phyloP scores from a whole-genome alignment of 2,888 invertebrate genomes.

The Arctia plantaginis region DNA sequence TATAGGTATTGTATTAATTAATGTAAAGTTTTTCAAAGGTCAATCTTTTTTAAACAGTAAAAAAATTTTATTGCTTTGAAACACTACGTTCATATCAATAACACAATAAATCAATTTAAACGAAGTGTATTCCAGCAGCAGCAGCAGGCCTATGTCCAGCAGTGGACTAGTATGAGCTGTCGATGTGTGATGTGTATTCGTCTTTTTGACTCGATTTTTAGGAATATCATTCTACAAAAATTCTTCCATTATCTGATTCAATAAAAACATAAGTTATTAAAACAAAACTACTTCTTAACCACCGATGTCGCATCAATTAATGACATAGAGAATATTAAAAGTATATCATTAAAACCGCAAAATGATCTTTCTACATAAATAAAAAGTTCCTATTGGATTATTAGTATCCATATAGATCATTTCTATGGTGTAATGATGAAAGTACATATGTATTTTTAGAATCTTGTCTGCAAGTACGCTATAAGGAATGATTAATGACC shows the following conservation, averaged over 20 bases:
- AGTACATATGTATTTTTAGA: neutral
- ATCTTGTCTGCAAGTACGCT: neutral
- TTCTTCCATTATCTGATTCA: neutral
- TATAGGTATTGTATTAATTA: neutral
- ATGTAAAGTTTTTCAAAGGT: neutral
- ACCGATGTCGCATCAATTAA: neutral
- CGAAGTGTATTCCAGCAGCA: neutral
- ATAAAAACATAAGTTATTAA: neutral
- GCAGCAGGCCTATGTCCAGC: too few relatives aligned
- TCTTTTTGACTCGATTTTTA: neutral
- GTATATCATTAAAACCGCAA: neutral
- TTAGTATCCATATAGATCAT: neutral
- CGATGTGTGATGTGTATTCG: neutral
- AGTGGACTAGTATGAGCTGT: too few relatives aligned
- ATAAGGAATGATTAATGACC: constrained; percentile 1
- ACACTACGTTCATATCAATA: neutral
- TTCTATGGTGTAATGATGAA: neutral
- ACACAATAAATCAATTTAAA: neutral
- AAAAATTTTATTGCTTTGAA: neutral
- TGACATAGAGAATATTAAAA: neutral
- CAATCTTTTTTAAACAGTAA: too few relatives aligned
- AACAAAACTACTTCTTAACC: neutral
- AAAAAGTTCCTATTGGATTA: neutral
- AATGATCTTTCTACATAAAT: neutral
- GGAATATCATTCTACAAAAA: neutral